Evolutionary conservation across 2,888 invertebrate genomes (phyloP).

Genomic region (Chloroclystis v-ata): DNA sequence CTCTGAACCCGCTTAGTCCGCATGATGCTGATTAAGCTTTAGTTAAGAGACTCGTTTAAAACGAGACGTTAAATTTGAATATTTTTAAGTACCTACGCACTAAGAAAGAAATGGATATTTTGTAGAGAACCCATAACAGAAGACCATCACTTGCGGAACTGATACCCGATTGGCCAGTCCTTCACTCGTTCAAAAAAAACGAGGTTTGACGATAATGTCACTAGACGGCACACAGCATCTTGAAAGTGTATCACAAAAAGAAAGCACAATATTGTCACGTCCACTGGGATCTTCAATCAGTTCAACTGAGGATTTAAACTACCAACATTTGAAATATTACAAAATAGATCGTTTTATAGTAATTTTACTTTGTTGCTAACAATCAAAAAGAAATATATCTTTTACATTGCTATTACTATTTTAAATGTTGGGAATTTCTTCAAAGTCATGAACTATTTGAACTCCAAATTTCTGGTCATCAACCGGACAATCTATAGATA

Average conservation of each 20-base stretch:
- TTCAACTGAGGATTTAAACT: conserved; percentile 32
- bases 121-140: conserved; percentile 80
- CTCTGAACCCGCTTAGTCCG: conserved; percentile 18
- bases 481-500: conserved; percentile 49
- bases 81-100: conserved; percentile 26
- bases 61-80: conserved; percentile 7
- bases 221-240: conserved; percentile 68
- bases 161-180: conserved; percentile 97
- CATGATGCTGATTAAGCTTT: conserved; percentile 21
- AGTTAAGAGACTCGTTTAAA: conserved; percentile 13
- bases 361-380: too few relatives aligned
- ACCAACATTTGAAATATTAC: not conserved
- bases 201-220: conserved; percentile 85
- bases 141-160: conserved; percentile 94
- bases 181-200: conserved; percentile 88
- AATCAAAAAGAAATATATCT: not conserved
- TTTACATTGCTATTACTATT: not conserved
- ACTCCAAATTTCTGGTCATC: conserved; percentile 42
- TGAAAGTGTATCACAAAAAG: conserved; percentile 62
- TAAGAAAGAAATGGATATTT: conserved; percentile 68
- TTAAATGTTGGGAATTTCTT: conserved; percentile 26
- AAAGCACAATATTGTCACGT: conserved; percentile 44
- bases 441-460: conserved; percentile 38
- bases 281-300: conserved; percentile 44
- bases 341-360: not conserved